Evolutionary conservation across 2,888 invertebrate species (phyloP), one percentile per base, ranked within the genome.

Genomic region (Pterostichus niger): DNA sequence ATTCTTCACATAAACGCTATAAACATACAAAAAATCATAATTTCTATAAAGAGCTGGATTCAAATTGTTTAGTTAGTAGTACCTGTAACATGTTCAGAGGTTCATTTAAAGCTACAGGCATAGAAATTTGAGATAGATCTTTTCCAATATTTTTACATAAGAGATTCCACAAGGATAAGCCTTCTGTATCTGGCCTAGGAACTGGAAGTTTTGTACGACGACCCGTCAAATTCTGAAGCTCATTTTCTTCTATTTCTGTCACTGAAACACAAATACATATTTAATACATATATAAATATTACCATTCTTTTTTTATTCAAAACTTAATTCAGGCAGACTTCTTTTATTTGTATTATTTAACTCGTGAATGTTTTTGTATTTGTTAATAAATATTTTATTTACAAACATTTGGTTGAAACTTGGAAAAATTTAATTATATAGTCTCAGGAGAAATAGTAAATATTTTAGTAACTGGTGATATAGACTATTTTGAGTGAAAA

Each of bases 21-120:
- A 40, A 40, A 40, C 9, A 40, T 24, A 40, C 40, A 40, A 61
- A 52, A 11, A 49, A 24, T n/a, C 15, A n/a, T 33, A 75, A 33
- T 52, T 75, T 59, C 24, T 24, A 17, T 64, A 33, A 64, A 10
- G 13, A 6, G n/a, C 2, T 33, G 24, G 56, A 77, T 15, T 17
- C 0, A 73, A 84, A 15, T 68, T 71, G 49, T 17, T 35, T 64
- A 24, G 7, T 54, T 24, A 24, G 33, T 33, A 11, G 24, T 52
- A 94, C 94, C 92, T 95, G 96, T 80, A 96, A 90, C 91, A 95
- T 95, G 87, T 95, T 95, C 0, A 96, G 91, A 0, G 96, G 96
- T 89, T 96, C 96, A 88, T 96, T 96, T 85, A 96, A 92, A 1
- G 95, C 95, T 59, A 96, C 96, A 0, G 96, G 96, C 96, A 96